Evolutionary conservation across 2,113 vertebrate genomes (phyloP).

Genomic region (Coregonus clupeaformis): DNA sequence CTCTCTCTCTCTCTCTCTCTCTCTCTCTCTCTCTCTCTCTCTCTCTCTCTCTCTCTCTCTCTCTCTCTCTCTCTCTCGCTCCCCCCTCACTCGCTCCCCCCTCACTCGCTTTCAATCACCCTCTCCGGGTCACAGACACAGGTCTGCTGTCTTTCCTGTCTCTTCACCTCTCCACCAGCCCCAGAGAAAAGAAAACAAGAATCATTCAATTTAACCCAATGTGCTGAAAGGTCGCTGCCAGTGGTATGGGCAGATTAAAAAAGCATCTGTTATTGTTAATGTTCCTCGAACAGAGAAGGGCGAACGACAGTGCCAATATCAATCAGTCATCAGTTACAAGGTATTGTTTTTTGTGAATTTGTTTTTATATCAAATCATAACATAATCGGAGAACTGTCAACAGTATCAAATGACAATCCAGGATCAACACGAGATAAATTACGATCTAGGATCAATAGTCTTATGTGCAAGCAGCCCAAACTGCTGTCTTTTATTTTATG

Average conservation of each 20-base stretch:
- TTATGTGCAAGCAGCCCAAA: too few species aligned
- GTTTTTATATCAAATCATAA: background rate
- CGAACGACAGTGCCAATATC: background rate
- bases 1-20: too few species aligned
- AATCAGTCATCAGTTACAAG: background rate
- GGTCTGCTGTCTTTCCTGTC: slow-evolving; percentile 9
- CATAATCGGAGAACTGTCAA: background rate
- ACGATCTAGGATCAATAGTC: too few species aligned
- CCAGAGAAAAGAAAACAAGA: slow-evolving; percentile 12
- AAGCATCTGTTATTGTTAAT: slow-evolving; percentile 9
- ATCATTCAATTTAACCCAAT: slow-evolving; percentile 42
- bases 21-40: too few species aligned
- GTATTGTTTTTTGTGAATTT: background rate
- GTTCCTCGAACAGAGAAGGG: background rate
- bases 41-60: too few species aligned
- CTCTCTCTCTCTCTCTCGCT: too few species aligned
- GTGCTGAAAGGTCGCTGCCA: slow-evolving; percentile 35
- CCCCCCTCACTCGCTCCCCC: too few species aligned
- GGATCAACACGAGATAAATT: too few species aligned
- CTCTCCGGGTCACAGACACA: background rate
- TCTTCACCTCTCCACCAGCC: slow-evolving; percentile 3
- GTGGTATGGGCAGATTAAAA: background rate
- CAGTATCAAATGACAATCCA: background rate
- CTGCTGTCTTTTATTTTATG: too few species aligned
- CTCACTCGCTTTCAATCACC: background rate